Evolutionary conservation across 2,888 invertebrate genomes (phyloP).

Genomic region (Branchipolynoe longqiensis): DNA sequence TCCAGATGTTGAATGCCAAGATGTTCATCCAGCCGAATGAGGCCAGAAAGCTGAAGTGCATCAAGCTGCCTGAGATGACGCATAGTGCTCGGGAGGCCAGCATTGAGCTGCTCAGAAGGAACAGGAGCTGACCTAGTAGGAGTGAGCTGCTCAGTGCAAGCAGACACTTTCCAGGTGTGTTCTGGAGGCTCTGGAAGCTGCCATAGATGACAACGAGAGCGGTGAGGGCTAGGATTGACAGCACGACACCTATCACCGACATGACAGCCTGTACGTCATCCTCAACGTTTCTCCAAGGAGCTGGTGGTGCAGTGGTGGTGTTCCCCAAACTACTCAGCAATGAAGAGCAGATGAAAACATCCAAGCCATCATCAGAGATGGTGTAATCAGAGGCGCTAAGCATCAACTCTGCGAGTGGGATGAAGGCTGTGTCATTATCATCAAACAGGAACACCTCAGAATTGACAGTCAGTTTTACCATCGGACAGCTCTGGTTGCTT

Average conservation of each 20-base stretch:
- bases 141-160: conserved; percentile 83
- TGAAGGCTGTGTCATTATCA: neutral
- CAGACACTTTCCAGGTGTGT: conserved; percentile 84
- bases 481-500: neutral
- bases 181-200: conserved; percentile 83
- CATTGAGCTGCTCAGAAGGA: conserved; percentile 80
- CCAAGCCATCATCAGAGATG: neutral
- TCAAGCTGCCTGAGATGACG: conserved; percentile 81
- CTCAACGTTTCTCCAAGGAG: conserved; percentile 39
- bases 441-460: conserved; percentile 19
- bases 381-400: conserved; percentile 54
- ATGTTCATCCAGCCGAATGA: conserved; percentile 85
- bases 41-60: conserved; percentile 84
- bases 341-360: conserved; percentile 24
- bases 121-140: conserved; percentile 83
- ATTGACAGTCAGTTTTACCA: neutral
- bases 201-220: conserved; percentile 83
- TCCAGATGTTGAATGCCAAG: conserved; percentile 85
- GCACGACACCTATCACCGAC: conserved; percentile 86
- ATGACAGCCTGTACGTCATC: conserved; percentile 73
- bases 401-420: neutral
- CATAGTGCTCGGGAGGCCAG: conserved; percentile 75
- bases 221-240: conserved; percentile 83
- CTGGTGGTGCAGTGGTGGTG: neutral
- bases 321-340: neutral